Conservation (phyloP, 2,888 invertebrate species). For the Galerucella pusilla region DNA sequence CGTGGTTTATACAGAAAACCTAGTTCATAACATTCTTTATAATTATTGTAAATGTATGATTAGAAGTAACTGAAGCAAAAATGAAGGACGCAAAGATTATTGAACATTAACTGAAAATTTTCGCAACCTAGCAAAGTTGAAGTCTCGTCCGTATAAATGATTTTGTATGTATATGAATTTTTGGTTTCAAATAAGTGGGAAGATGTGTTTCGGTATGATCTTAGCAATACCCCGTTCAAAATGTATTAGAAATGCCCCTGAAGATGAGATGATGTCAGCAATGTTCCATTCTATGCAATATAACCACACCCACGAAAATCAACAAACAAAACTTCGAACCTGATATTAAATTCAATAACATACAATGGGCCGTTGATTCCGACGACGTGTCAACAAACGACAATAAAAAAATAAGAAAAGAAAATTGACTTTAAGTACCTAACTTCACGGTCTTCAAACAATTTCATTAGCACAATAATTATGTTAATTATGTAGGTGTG, state of each 20-base stretch:
- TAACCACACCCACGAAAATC: conserved; percentile 23
- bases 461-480: conserved; percentile 25
- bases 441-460: conserved; percentile 31
- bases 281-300: conserved; percentile 15
- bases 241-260: background rate
- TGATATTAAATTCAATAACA: conserved; percentile 25
- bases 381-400: conserved; percentile 22
- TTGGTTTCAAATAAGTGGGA: no score
- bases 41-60: no score
- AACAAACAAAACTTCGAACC: conserved; percentile 13
- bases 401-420: conserved; percentile 8
- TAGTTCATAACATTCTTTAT: no score
- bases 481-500: conserved; percentile 24
- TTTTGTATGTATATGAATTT: no score
- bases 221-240: background rate
- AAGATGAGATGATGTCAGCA: background rate
- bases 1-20: no score
- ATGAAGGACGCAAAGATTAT: no score
- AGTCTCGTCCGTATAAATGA: no score
- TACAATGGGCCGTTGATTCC: conserved; percentile 24
- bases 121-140: no score
- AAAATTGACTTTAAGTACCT: conserved; percentile 19
- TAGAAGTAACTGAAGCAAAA: no score
- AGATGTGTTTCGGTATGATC: no score
- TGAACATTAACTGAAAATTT: no score